phyloP scores from a whole-genome alignment of 2,797 vertebrate species.

The Mastacembelus armatus region DNA sequence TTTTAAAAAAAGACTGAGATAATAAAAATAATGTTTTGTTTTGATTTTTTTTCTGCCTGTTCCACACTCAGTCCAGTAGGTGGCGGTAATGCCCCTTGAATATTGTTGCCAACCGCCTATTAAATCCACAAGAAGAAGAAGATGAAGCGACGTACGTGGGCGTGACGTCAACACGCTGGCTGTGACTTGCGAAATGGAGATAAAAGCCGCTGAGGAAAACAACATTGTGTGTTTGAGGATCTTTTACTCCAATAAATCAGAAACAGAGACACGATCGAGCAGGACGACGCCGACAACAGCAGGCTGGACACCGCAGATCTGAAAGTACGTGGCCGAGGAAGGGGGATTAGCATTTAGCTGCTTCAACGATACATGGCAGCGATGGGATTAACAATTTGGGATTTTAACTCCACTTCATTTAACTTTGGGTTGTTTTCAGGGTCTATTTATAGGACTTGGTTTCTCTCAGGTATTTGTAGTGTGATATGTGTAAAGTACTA shows the following conservation, averaged over 20 bases:
- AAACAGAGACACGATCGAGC: background rate
- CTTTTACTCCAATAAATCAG: background rate
- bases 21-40: no score
- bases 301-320: background rate
- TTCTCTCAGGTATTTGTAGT: no score
- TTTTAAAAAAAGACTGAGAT: no score
- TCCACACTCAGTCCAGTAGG: no score
- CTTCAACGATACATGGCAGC: background rate
- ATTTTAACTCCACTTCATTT: background rate
- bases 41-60: no score
- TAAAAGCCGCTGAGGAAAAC: background rate
- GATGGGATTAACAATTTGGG: background rate
- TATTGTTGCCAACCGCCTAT: no score
- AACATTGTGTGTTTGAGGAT: background rate
- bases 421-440: background rate
- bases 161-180: slow-evolving; percentile 28
- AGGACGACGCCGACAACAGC: background rate
- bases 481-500: background rate
- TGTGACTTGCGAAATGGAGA: slow-evolving; percentile 75
- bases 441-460: no score
- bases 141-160: no score
- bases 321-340: slow-evolving; percentile 58
- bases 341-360: slow-evolving; percentile 17
- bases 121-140: no score
- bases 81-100: no score